phyloP scores from a whole-genome alignment of 2,113 vertebrate species.

The Chrysemys picta region DNA sequence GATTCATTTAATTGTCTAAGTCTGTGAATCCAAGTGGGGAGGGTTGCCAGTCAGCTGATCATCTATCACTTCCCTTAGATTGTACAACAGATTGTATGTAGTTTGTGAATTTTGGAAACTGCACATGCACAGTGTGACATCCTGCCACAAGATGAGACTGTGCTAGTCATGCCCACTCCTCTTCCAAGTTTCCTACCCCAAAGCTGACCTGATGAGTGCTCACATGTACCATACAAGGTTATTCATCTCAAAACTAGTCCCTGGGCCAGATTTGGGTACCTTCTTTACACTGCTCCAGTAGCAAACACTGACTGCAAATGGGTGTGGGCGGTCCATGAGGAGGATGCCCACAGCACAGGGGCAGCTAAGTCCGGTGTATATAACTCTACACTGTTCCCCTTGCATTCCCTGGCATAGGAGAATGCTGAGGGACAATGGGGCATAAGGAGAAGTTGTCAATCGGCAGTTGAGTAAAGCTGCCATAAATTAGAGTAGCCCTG shows the following conservation, averaged over 20 bases:
- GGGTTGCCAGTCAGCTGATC: neutral
- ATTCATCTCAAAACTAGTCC: neutral
- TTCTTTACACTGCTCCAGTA: slow-evolving; percentile 6
- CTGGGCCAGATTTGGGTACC: neutral
- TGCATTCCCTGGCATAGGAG: neutral
- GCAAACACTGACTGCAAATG: neutral
- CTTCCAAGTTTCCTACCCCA: neutral
- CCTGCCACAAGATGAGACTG: neutral
- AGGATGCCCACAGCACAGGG: neutral
- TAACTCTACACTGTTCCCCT: neutral
- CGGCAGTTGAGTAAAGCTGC: neutral
- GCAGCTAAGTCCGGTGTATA: neutral
- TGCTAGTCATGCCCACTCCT: neutral
- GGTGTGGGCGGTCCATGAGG: neutral
- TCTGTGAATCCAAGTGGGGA: neutral
- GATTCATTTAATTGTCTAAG: neutral
- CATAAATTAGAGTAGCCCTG: slow-evolving; percentile 17
- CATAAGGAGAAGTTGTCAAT: neutral
- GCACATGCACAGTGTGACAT: neutral
- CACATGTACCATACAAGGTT: neutral
- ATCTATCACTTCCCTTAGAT: neutral
- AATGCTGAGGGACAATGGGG: neutral
- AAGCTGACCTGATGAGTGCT: neutral
- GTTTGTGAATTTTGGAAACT: neutral
- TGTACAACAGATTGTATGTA: neutral